Conservation (phyloP, 2,797 vertebrate genomes). For the Tympanoctomys barrerae region DNA sequence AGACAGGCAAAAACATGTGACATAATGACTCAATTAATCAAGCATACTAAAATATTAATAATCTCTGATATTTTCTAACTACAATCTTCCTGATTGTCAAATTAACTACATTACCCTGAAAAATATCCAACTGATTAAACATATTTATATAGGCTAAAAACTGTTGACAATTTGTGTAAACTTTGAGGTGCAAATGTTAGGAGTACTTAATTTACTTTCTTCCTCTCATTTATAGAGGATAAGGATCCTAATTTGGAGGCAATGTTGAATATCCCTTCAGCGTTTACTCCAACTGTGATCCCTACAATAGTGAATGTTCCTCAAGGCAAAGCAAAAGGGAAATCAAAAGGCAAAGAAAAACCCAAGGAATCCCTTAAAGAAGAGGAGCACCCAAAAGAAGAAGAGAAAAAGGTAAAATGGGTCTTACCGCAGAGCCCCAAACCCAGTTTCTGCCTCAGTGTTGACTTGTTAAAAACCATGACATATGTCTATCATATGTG, state of each 20-base stretch:
- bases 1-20: background rate
- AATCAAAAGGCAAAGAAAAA: conserved; percentile 83
- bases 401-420: conserved; percentile 85
- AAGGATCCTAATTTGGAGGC: conserved; percentile 77
- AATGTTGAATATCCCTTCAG: conserved; percentile 88
- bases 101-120: conserved; percentile 3
- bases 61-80: background rate
- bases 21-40: background rate
- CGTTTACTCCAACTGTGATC: conserved; percentile 78
- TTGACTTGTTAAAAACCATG: background rate
- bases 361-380: conserved; percentile 81
- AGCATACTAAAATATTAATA: background rate
- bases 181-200: background rate
- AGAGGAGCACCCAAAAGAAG: conserved; percentile 80
- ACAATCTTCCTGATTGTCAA: conserved; percentile 25
- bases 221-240: conserved; percentile 55
- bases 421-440: background rate
- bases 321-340: conserved; percentile 78
- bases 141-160: background rate
- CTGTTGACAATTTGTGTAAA: conserved; percentile 3
- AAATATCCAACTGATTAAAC: background rate
- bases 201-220: background rate
- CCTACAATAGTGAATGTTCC: conserved; percentile 69
- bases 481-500: background rate
- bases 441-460: background rate